phyloP scores from a whole-genome alignment of 2,113 vertebrate species.

The Oenanthe melanoleuca region DNA sequence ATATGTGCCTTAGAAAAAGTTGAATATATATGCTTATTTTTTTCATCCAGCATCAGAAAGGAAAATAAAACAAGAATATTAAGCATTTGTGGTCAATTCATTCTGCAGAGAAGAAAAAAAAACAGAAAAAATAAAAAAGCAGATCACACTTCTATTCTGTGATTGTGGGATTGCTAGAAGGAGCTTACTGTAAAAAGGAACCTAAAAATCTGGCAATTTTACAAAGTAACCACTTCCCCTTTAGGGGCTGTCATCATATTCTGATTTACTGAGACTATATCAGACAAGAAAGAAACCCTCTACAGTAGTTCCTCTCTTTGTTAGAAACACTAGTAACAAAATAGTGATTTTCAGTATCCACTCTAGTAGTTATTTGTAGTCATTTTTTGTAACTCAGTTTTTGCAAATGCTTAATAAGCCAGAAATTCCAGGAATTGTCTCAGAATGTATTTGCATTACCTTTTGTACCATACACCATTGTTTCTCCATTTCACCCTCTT shows the following conservation, averaged over 20 bases:
- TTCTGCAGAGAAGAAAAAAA: neutral
- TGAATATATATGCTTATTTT: neutral
- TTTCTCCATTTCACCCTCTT: neutral
- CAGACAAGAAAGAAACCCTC: neutral
- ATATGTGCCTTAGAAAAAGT: neutral
- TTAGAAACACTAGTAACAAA: neutral
- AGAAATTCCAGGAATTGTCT: neutral
- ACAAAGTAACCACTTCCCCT: conserved; percentile 47
- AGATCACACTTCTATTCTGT: neutral
- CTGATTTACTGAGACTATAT: neutral
- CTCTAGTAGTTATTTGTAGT: neutral
- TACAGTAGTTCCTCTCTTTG: neutral
- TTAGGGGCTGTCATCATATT: conserved; percentile 21
- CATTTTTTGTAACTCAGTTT: neutral
- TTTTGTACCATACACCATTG: neutral
- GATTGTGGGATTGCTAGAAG: conserved; percentile 47
- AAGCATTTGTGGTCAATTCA: neutral
- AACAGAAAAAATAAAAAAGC: neutral
- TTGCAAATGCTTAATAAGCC: neutral
- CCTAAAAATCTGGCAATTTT: conserved; percentile 25
- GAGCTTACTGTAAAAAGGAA: conserved; percentile 38
- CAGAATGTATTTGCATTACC: neutral
- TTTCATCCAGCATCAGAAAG: neutral
- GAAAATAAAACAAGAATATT: neutral
- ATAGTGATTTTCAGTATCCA: neutral